Base-by-base conservation (phyloP, 2,113 vertebrate species). In the Tamias sibiricus region DNA sequence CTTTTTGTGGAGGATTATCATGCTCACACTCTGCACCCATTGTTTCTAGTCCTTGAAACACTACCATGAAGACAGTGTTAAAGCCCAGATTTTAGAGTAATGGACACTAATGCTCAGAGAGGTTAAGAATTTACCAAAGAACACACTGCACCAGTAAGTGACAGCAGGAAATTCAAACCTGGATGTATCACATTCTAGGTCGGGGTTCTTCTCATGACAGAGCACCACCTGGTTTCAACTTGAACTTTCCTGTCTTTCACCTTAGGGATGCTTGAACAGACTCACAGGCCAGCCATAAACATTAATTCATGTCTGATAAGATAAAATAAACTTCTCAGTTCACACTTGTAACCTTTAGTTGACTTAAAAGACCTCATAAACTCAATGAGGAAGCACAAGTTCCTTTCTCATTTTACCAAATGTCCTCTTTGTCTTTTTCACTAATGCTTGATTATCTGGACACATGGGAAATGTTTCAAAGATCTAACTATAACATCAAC, bases 401-500 rank as follows among this genome's bases (percentile, higher is more conserved):
- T 93, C n/a, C 30, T 74, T 87, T 92, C 40, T 87, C 71, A 54
- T 72, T 85, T 87, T 64, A 87, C 84, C 66, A 91, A 91, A 88
- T 75, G 54, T 52, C 79, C n/a, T 89, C 79, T 20, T 77, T 35
- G 2, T 90, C 89, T 79, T 80, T 87, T 80, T 87, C 85, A 69
- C 66, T 62, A 42, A 76, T 32, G 68, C 74, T 49, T 83, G 57
- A 94, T 95, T 96, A 91, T 91, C 82, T 80, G 74, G 59, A 93
- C 81, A 95, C 47, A 35, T 44, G 90, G 84, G 87, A 96, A 97
- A 95, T 6, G 62, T 90, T 84, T 76, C 84, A 88, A 72, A 37
- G 69, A 76, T 86, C 84, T 79, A 32, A 71, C 93, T 93, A 13
- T 64, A 84, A 86, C 81, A 95, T 86, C 90, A 71, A 57, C 79